Evolutionary conservation across 2,797 vertebrate species (phyloP).

Genomic region (Sebastes taczanowskii): DNA sequence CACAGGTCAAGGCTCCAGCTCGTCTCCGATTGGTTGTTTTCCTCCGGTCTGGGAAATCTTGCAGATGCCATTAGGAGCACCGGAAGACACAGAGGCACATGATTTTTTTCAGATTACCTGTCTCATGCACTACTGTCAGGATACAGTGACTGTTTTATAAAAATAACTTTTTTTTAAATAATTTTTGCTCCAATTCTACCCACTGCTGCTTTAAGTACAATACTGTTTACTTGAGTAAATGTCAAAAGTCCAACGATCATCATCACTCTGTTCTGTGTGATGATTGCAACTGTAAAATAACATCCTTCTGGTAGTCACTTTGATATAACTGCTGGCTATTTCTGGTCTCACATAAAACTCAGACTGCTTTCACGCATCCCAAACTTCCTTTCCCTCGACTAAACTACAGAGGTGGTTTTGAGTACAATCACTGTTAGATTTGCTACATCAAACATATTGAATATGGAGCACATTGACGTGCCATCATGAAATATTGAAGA

Average conservation of each 20-base stretch:
- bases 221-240: not conserved
- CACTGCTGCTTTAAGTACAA: too few species aligned
- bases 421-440: conserved; percentile 33
- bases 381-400: conserved; percentile 11
- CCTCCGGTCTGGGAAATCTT: too few species aligned
- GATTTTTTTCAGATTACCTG: too few species aligned
- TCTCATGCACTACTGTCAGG: too few species aligned
- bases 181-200: too few species aligned
- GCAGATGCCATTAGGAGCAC: too few species aligned
- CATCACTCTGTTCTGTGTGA: not conserved
- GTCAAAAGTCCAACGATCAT: not conserved
- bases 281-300: not conserved
- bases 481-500: conserved; percentile 22
- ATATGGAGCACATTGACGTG: conserved; percentile 34
- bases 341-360: conserved; percentile 15
- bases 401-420: conserved; percentile 1
- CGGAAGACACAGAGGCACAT: too few species aligned
- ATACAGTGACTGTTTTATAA: too few species aligned
- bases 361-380: conserved; percentile 1
- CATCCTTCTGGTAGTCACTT: not conserved
- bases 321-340: conserved; percentile 32
- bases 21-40: too few species aligned
- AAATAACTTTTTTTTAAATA: too few species aligned
- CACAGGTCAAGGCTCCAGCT: too few species aligned
- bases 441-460: conserved; percentile 35